phyloP scores from a whole-genome alignment of 2,797 vertebrate species.

The Coracias cyanogaster region DNA sequence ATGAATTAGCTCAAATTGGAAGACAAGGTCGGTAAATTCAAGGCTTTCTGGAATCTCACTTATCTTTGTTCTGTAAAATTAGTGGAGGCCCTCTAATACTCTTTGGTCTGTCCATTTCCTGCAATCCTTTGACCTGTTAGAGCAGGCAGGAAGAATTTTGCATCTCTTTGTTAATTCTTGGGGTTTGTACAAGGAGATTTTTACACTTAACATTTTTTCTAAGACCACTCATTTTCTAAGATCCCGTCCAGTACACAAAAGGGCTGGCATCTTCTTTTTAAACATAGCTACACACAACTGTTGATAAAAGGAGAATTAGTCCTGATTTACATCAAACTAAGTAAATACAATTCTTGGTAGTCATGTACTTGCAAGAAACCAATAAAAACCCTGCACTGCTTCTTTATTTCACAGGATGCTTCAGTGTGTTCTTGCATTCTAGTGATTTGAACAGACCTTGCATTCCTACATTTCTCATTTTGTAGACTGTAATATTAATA shows the following conservation, averaged over 20 bases:
- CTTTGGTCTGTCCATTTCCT: neutral
- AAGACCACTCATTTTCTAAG: neutral
- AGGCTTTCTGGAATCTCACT: constrained; percentile 14
- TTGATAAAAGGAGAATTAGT: neutral
- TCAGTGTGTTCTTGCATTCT: neutral
- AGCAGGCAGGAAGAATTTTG: neutral
- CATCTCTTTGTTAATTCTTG: neutral
- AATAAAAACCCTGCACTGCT: neutral
- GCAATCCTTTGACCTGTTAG: neutral
- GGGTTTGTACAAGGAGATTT: neutral
- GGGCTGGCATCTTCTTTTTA: neutral
- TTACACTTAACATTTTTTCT: neutral
- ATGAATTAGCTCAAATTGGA: constrained; percentile 50
- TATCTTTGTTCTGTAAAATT: constrained; percentile 4
- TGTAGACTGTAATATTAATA: neutral
- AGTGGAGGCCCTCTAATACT: neutral
- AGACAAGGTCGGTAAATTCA: constrained; percentile 39
- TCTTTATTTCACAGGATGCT: neutral
- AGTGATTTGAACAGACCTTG: neutral
- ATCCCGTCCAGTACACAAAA: neutral
- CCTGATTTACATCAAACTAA: neutral
- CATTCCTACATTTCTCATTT: neutral
- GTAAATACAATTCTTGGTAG: neutral
- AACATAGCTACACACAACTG: neutral
- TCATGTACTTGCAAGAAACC: neutral